These are phyloP conservation scores for Scaptomyza tumidula DNA, from an alignment of 2,888 invertebrate species.

Conservation along the genomic window DNA sequence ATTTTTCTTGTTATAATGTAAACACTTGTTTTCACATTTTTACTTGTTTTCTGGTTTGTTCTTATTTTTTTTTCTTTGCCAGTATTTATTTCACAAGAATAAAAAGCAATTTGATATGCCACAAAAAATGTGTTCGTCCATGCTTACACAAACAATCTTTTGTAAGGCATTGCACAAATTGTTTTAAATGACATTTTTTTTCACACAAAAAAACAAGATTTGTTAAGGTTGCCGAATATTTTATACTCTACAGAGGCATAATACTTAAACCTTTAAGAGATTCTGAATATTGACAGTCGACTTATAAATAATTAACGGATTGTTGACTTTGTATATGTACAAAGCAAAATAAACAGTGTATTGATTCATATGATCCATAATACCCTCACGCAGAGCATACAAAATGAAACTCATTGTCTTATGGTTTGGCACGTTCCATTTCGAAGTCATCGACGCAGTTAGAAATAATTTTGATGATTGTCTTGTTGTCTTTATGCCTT, in stretches of 20 bases:
- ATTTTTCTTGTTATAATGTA: slow-evolving; percentile 54
- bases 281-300: neutral
- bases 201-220: slow-evolving; percentile 26
- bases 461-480: slow-evolving; percentile 22
- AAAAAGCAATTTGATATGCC: slow-evolving; percentile 66
- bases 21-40: slow-evolving; percentile 65
- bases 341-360: no score
- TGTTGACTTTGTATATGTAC: no score
- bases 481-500: neutral
- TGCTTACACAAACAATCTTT: slow-evolving; percentile 19
- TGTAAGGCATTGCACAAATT: slow-evolving; percentile 42
- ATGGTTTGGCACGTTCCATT: slow-evolving; percentile 62
- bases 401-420: slow-evolving; percentile 34
- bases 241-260: neutral
- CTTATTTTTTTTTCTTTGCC: slow-evolving; percentile 6
- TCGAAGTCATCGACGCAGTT: slow-evolving; percentile 22
- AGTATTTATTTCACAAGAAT: slow-evolving; percentile 50
- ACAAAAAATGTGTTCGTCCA: slow-evolving; percentile 12
- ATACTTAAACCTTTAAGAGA: neutral
- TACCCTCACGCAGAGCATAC: neutral
- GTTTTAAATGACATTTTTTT: slow-evolving; percentile 48
- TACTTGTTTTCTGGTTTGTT: neutral
- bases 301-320: neutral
- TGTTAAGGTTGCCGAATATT: neutral
- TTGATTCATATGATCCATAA: neutral